phyloP scores from a whole-genome alignment of 2,888 invertebrate genomes.

The Junonia oenone region DNA sequence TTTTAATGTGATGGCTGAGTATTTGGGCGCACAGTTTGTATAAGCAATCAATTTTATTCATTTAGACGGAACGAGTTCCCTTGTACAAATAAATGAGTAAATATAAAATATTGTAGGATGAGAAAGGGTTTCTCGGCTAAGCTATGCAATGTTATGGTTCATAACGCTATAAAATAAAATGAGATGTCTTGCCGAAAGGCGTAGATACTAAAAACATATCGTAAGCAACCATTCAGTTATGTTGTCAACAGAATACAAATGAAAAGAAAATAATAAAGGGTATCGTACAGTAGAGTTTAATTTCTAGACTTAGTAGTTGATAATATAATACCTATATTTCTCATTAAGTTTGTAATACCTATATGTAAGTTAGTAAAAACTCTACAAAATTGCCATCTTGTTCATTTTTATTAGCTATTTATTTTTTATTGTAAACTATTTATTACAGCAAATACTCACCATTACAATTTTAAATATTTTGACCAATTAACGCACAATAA shows the following conservation, averaged over 20 bases:
- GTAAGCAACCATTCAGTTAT: constrained; percentile 14
- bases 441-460: too few species aligned
- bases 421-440: too few species aligned
- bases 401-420: too few species aligned
- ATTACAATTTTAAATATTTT: too few species aligned
- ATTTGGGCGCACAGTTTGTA: constrained; percentile 79
- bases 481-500: background rate
- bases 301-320: background rate
- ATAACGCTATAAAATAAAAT: constrained; percentile 38
- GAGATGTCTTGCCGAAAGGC: constrained; percentile 22
- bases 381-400: too few species aligned
- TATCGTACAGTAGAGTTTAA: background rate
- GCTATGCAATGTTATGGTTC: constrained; percentile 43
- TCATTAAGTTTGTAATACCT: too few species aligned
- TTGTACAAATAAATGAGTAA: constrained; percentile 71
- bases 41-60: constrained; percentile 80
- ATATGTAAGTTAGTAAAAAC: too few species aligned
- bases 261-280: background rate
- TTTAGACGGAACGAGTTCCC: constrained; percentile 71
- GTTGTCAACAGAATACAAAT: constrained; percentile 10
- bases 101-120: constrained; percentile 52
- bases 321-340: too few species aligned
- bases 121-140: constrained; percentile 39
- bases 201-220: constrained; percentile 20
- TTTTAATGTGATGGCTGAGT: constrained; percentile 76